These are phyloP conservation scores for Horisme vitalbata DNA, from an alignment of 2,888 invertebrate genomes.

Conservation along the genomic window DNA sequence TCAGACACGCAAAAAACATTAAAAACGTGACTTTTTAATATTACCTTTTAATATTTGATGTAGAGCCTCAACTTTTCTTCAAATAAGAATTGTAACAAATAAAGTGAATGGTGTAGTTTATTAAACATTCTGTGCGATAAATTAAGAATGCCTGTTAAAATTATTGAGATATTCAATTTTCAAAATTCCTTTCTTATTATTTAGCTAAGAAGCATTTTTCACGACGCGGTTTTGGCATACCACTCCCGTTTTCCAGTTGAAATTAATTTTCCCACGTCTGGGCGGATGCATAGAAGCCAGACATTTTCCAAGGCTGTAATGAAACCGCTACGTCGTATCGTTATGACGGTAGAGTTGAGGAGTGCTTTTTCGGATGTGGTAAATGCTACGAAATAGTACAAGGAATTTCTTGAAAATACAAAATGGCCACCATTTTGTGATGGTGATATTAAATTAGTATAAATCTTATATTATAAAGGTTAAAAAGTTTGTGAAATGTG, in stretches of 20 bases:
- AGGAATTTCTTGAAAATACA: too few relatives aligned
- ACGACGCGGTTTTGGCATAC: slow-evolving; percentile 9
- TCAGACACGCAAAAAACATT: slow-evolving; percentile 29
- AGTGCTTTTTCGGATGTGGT: background rate
- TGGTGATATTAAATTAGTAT: too few relatives aligned
- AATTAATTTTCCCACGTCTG: slow-evolving; percentile 20
- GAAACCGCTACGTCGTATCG: slow-evolving; percentile 55
- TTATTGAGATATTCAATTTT: too few relatives aligned
- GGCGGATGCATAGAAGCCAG: slow-evolving; percentile 49
- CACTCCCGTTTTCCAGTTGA: slow-evolving; percentile 16
- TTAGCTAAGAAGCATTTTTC: background rate
- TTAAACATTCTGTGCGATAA: too few relatives aligned
- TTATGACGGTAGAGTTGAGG: slow-evolving; percentile 40
- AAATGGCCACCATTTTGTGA: too few relatives aligned
- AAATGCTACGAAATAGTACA: too few relatives aligned
- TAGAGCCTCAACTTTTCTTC: too few relatives aligned
- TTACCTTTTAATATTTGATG: slow-evolving; percentile 2
- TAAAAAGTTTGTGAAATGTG: too few relatives aligned
- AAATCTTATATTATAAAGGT: too few relatives aligned
- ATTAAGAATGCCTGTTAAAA: too few relatives aligned
- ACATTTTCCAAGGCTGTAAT: slow-evolving; percentile 58
- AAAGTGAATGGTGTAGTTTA: too few relatives aligned
- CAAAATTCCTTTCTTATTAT: background rate
- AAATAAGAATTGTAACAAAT: background rate
- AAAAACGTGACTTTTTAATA: slow-evolving; percentile 18